Evolutionary conservation across 2,113 vertebrate species (phyloP), one percentile per base, ranked within the genome.

Genomic region (Sula dactylatra): DNA sequence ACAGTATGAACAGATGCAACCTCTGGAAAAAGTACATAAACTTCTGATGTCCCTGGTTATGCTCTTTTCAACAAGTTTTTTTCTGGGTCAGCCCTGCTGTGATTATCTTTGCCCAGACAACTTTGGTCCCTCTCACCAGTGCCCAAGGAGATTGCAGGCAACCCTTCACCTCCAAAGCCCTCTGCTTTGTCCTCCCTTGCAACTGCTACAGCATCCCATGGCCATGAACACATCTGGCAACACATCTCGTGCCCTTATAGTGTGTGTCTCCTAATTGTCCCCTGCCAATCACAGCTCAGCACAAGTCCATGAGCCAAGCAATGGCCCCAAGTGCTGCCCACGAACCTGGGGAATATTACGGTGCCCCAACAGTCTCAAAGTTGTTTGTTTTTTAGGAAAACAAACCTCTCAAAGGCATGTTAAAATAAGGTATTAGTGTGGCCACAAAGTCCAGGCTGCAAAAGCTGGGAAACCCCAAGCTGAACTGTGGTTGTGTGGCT

Each of bases 221-320:
- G 29, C 9, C 47, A 21, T 10, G 26, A 88, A 73, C 25, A 40
- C 72, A 24, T 1, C 14, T 49, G 24, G 17, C 31, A 52, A 52
- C 1, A 7, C 16, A 25, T 18, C 19, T 49, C 0, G 0, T 5
- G 7, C 21, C 36, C 27, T 29, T 40, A 12, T 18, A 15, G 19
- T 8, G 25, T 40, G n/a, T 16, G 10, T 83, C 11, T 73, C 34
- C 49, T 17, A 5, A 18, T 22, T 45, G 25, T 40, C 17, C 55
- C 29, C 17, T 24, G 14, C 19, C 22, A 29, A 3, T 18, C 2
- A 1, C 70, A 76, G 66, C 32, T 73, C 42, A 19, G 16, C 2
- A 1, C 31, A 36, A 55, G 10, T 13, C 79, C 25, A 9, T 2
- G 13, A 83, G 65, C 12, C 32, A 62, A 61, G 21, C 25, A 8